A percentile compares a stretch with the other conserved stretches of the same genome.
These are phyloP conservation scores for Ectemnius lituratus DNA, from an alignment of 2,888 invertebrate species.

Conservation along the genomic window DNA sequence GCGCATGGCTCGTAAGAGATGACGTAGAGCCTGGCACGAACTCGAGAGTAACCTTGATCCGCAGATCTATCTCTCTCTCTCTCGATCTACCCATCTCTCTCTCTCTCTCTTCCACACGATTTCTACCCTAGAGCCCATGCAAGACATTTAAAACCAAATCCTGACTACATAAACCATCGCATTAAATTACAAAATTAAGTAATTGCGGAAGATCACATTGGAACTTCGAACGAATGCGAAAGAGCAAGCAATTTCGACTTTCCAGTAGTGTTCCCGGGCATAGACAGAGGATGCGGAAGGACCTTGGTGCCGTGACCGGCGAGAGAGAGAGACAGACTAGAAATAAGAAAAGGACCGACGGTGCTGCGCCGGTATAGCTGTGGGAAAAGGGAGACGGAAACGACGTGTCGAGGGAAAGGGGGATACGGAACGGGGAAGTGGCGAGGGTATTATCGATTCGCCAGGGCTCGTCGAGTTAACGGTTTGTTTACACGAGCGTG, in stretches of 20 bases:
- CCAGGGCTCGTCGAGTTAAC: slow-evolving; percentile 73
- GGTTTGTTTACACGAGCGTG: slow-evolving; percentile 75
- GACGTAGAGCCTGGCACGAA: slow-evolving; percentile 59
- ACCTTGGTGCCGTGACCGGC: neutral
- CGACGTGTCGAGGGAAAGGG: slow-evolving; percentile 15
- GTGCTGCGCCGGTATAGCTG: neutral
- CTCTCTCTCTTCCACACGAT: slow-evolving; percentile 22
- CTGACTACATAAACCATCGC: neutral
- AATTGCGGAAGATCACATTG: neutral
- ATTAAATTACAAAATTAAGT: neutral
- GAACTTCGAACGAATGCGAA: too few species aligned
- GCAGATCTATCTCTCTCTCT: slow-evolving; percentile 51
- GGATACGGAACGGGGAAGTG: slow-evolving; percentile 57
- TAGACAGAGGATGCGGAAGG: slow-evolving; percentile 1
- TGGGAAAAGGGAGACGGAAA: slow-evolving; percentile 6
- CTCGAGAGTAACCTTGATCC: slow-evolving; percentile 74
- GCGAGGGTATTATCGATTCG: slow-evolving; percentile 72
- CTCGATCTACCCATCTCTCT: slow-evolving; percentile 36
- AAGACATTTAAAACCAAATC: neutral
- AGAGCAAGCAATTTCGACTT: neutral
- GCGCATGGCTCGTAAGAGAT: slow-evolving; percentile 47
- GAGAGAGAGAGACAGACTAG: slow-evolving; percentile 29
- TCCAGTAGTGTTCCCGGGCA: neutral
- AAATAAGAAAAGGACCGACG: neutral
- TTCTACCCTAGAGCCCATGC: neutral